Conservation (phyloP, 2,113 vertebrate genomes). For the Stegastes partitus region DNA sequence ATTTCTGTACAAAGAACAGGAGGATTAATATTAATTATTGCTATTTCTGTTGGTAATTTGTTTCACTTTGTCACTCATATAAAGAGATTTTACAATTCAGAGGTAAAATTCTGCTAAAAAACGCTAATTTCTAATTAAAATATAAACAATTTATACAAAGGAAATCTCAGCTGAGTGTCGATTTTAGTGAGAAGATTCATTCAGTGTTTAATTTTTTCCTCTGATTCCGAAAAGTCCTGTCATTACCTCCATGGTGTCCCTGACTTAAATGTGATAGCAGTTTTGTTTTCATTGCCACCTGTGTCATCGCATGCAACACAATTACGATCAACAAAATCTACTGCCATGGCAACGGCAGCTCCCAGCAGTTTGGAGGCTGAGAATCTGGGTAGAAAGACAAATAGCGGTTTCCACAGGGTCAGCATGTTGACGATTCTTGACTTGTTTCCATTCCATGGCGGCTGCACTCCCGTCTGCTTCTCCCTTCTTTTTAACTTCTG, state of each 20-base stretch:
- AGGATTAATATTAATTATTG: too few species aligned
- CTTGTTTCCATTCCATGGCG: conserved; percentile 74
- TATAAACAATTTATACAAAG: too few species aligned
- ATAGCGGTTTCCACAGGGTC: conserved; percentile 76
- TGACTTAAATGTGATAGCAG: conserved; percentile 40
- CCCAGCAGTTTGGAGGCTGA: conserved; percentile 63
- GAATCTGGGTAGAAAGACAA: conserved; percentile 69
- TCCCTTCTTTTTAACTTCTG: conserved; percentile 37
- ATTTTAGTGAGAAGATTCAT: background rate
- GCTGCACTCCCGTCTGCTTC: conserved; percentile 58
- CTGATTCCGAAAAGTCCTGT: background rate
- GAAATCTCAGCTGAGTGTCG: background rate
- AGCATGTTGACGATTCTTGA: conserved; percentile 70
- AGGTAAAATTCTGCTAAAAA: too few species aligned
- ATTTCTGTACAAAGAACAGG: too few species aligned
- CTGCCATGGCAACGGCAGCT: conserved; percentile 53
- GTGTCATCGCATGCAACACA: conserved; percentile 37
- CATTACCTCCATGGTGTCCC: conserved; percentile 29
- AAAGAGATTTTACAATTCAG: background rate
- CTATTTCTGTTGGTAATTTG: background rate
- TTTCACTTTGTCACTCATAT: background rate
- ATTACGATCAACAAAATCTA: conserved; percentile 46
- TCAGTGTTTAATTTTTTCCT: background rate
- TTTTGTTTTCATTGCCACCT: conserved; percentile 67
- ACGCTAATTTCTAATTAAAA: too few species aligned